These are phyloP conservation scores for Otus scops DNA, from an alignment of 2,797 vertebrate species.

Conservation along the genomic window DNA sequence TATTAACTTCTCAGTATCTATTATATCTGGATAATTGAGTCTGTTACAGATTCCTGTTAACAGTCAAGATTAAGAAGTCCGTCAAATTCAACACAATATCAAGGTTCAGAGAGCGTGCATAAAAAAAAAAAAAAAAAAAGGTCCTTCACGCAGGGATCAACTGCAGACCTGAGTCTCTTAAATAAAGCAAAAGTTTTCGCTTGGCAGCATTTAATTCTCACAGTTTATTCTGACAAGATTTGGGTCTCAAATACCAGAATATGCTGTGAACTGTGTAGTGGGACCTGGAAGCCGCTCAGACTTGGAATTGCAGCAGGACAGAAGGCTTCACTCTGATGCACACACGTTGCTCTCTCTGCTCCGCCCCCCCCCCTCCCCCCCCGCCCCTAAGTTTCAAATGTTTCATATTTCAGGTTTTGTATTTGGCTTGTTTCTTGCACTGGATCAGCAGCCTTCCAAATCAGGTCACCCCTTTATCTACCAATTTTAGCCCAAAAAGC, in stretches of 20 bases:
- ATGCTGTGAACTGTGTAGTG: not conserved
- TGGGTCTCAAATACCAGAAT: not conserved
- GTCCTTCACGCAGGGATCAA: not conserved
- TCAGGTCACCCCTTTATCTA: not conserved
- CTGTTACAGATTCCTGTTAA: not conserved
- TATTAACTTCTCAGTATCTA: conserved; percentile 15
- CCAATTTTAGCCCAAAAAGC: not conserved
- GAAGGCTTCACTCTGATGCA: not conserved
- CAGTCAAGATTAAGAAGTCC: not conserved
- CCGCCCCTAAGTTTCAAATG: not conserved
- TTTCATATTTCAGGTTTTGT: not conserved
- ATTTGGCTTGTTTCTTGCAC: not conserved
- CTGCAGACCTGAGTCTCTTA: not conserved
- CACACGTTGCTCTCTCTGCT: not conserved
- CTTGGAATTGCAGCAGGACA: not conserved
- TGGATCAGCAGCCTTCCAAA: not conserved
- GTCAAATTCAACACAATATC: not conserved
- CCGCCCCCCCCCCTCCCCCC: too few relatives aligned
- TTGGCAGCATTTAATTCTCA: not conserved
- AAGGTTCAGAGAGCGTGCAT: not conserved
- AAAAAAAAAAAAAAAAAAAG: not conserved
- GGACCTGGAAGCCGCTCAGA: not conserved
- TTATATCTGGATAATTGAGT: not conserved
- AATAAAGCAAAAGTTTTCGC: not conserved
- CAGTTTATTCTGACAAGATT: not conserved